Base-by-base conservation (phyloP, 2,113 vertebrate genomes). In the Anas platyrhynchos region DNA sequence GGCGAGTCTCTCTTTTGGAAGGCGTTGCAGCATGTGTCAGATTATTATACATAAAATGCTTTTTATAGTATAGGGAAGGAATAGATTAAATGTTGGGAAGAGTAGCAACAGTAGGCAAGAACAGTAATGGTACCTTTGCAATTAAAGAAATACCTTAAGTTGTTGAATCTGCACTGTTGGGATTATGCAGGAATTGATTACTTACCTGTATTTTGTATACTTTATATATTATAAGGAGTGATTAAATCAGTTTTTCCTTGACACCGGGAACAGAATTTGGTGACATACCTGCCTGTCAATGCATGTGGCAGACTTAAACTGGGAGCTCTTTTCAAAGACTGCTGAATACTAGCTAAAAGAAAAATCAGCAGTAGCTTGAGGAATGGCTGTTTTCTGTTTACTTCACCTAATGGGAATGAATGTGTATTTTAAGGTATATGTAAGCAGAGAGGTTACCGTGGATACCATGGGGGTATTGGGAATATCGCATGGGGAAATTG, bases 391-490 rank as follows among this genome's bases (percentile, higher is more conserved):
- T 91, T 79, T 67, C 43, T 52, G 32, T 94, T 96, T 91, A 78
- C 86, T 91, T 94, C 63, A 68, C 83, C 54, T 97, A 95, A 95
- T 96, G 97, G 77, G n/a, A 91, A 69, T 62, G 31, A 95, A 89
- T 82, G 69, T 96, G 69, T 95, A 3, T 91, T 89, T 83, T 86
- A 93, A 95, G 61, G 69, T 90, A 20, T 86, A 71, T 90, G 79
- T 96, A 93, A 96, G 75, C 59, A 93, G 78, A 97, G 80, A 85
- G 4, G 36, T 97, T 97, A 58, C 92, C 59, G 32, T 93, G 91
- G 96, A 91, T 93, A 94, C 88, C 76, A 65, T 66, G 55, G 54
- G 97, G 88, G 46, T 63, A 73, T 93, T 95, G 69, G 54, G 80
- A 96, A 71, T 91, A 54, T 91, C 82, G 43, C 69, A 34, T 76